Conservation (phyloP, 2,888 invertebrate genomes). For the Drosophila neonasuta region DNA sequence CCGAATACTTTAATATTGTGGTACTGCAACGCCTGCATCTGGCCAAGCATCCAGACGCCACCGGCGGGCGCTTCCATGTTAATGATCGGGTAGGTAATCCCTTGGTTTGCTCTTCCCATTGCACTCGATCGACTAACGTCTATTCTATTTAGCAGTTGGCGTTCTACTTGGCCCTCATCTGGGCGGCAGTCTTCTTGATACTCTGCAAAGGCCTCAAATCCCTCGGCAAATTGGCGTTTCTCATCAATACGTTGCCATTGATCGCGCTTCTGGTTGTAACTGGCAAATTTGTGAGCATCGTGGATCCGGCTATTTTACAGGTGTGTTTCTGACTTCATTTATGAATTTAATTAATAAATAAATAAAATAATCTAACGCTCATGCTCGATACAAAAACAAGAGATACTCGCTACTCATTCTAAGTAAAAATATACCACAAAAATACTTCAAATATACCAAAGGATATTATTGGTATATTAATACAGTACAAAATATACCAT, state of each 20-base stretch:
- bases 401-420: too few species aligned
- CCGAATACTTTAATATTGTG: conserved; percentile 92
- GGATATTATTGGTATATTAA: too few species aligned
- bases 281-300: conserved; percentile 74
- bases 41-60: conserved; percentile 79
- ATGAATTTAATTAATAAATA: too few species aligned
- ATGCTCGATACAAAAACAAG: too few species aligned
- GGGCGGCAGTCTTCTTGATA: conserved; percentile 94
- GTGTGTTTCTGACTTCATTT: conserved; percentile 40
- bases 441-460: too few species aligned
- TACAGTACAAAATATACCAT: too few species aligned
- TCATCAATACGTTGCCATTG: conserved; percentile 90
- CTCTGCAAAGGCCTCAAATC: conserved; percentile 91
- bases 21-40: conserved; percentile 85
- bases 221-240: conserved; percentile 84
- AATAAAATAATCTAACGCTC: too few species aligned
- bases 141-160: conserved; percentile 88
- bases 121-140: conserved; percentile 21
- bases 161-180: conserved; percentile 93
- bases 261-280: conserved; percentile 84
- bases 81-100: conserved; percentile 78
- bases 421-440: too few species aligned
- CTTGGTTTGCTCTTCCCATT: background rate
- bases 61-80: conserved; percentile 77
- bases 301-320: conserved; percentile 76